Evolutionary conservation across 2,888 invertebrate genomes (phyloP).

Genomic region (Noctua pronuba): DNA sequence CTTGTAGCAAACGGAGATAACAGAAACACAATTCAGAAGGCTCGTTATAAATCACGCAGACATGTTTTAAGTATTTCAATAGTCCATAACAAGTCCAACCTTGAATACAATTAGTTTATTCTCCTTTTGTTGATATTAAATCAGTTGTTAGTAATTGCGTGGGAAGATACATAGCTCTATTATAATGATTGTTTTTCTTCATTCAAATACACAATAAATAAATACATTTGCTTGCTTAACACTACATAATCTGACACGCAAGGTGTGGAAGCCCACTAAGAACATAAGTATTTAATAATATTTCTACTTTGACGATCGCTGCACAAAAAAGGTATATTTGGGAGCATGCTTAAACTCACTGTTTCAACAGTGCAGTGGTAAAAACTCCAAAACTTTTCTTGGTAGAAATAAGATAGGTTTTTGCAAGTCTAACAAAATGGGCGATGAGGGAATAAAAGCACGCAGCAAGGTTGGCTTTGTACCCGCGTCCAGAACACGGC

Average conservation of each 20-base stretch:
- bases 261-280: slow-evolving; percentile 38
- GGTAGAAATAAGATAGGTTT: slow-evolving; percentile 1
- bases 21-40: background rate
- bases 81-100: slow-evolving; percentile 42
- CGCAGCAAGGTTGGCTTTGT: slow-evolving; percentile 75
- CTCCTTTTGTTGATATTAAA: slow-evolving; percentile 40
- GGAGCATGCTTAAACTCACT: background rate
- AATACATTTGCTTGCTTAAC: background rate
- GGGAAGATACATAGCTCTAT: slow-evolving; percentile 14
- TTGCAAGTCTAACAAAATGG: slow-evolving; percentile 23
- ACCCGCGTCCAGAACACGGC: slow-evolving; percentile 74
- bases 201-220: background rate
- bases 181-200: slow-evolving; percentile 25
- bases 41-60: slow-evolving; percentile 22
- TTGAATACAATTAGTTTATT: slow-evolving; percentile 53
- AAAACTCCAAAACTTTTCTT: background rate
- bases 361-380: slow-evolving; percentile 1
- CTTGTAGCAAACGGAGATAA: background rate
- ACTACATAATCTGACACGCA: slow-evolving; percentile 19
- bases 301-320: slow-evolving; percentile 1
- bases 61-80: slow-evolving; percentile 31
- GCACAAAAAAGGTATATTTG: background rate
- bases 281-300: slow-evolving; percentile 29
- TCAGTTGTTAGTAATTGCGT: slow-evolving; percentile 19
- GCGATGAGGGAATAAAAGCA: slow-evolving; percentile 70